phyloP scores from a whole-genome alignment of 92 coral and sea anemone species.

The Paragorgia papillata region DNA sequence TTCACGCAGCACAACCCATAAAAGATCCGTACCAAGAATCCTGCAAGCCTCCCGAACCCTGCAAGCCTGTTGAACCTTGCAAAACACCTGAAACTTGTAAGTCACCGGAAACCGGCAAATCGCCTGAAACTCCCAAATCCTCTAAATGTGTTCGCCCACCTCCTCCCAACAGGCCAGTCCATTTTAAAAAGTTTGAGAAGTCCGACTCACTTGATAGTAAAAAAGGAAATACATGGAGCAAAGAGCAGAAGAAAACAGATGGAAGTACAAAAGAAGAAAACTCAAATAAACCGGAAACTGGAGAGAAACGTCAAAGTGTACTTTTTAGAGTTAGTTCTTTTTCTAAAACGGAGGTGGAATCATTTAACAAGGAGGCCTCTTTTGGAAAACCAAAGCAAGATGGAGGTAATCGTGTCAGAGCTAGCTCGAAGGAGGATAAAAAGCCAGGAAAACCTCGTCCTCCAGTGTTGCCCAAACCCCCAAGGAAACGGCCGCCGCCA shows the following conservation, averaged over 20 bases:
- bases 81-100: background rate
- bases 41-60: no score
- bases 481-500: constrained; percentile 16
- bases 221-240: background rate
- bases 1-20: background rate
- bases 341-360: constrained; percentile 38
- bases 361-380: constrained; percentile 5
- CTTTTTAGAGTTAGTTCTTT: constrained; percentile 20
- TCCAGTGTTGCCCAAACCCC: background rate
- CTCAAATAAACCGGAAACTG: background rate
- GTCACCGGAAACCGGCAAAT: background rate
- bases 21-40: no score
- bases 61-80: background rate
- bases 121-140: background rate
- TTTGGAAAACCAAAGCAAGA: background rate
- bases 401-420: background rate
- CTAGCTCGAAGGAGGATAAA: background rate
- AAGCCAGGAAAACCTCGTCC: background rate
- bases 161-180: background rate
- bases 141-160: background rate
- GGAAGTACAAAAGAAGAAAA: background rate
- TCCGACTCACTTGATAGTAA: background rate
- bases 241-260: background rate
- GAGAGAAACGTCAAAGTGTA: constrained; percentile 4
- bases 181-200: background rate